Evolutionary conservation across 1,140 invertebrate species (phyloP).

Genomic region (Helicorthomorpha holstii): DNA sequence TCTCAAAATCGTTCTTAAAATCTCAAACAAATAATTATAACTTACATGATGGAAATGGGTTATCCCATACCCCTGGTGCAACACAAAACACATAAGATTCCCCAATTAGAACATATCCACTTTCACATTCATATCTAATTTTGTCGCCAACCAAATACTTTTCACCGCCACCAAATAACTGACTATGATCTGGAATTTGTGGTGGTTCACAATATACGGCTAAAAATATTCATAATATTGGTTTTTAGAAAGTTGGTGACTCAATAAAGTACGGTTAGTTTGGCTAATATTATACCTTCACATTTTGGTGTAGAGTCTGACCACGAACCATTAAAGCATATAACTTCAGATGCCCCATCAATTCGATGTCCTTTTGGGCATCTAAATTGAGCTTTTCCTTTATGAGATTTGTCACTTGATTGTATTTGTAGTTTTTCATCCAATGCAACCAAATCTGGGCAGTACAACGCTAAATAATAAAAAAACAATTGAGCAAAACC

Average conservation of each 20-base stretch:
- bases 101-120: conserved; percentile 49
- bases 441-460: conserved; percentile 36
- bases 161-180: conserved; percentile 45
- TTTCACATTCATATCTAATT: conserved; percentile 56
- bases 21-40: conserved; percentile 12
- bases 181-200: conserved; percentile 36
- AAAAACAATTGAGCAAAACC: not conserved
- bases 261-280: not conserved
- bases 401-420: conserved; percentile 42
- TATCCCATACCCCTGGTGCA: conserved; percentile 69
- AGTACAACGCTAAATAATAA: conserved; percentile 33
- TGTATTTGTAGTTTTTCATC: conserved; percentile 37
- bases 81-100: conserved; percentile 65
- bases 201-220: conserved; percentile 45
- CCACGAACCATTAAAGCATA: conserved; percentile 60
- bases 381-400: conserved; percentile 52
- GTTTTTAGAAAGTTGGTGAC: not conserved
- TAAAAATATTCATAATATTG: conserved; percentile 25
- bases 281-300: conserved; percentile 32
- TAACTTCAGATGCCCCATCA: conserved; percentile 47
- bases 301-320: conserved; percentile 54
- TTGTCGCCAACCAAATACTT: conserved; percentile 46
- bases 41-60: conserved; percentile 62
- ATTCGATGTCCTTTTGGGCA: conserved; percentile 66
- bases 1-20: conserved; percentile 1